Base-by-base conservation (phyloP, 2,113 vertebrate genomes). In the Anoura caudifer region DNA sequence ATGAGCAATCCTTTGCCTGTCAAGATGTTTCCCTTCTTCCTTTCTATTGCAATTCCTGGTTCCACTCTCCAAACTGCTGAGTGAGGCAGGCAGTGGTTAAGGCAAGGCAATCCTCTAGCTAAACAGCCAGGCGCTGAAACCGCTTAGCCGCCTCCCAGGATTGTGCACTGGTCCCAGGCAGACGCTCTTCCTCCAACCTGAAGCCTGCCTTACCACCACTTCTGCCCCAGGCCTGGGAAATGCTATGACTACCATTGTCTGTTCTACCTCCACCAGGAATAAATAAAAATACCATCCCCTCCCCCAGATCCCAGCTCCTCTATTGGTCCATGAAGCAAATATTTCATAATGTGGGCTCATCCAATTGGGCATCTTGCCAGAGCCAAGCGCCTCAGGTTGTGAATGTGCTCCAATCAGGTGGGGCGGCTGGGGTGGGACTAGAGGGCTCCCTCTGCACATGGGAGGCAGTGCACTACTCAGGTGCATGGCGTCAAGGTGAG, bases 311-410 rank as follows among this genome's bases (percentile, higher is more conserved):
- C 95, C 12, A 1, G 96, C 76, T 91, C 54, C 93, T 96, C 96
- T 16, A 97, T 94, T 96, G 97, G 97, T 77, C 94, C 63, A 61
- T 77, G 52, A 87, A 87, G 97, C 96, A 97, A 96, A 97, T 97
- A 97, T 97, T 97, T 97, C 97, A 96, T 96, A 96, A 98, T 97
- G 67, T 95, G 96, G 97, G 89, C 96, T 98, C 96, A 97, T 96
- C 93, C 89, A 94, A 90, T 97, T 98, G 97, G 98, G 98, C 96
- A 70, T 38, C 0, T 0, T 56, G 97, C 96, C 97, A 97, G 96
- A 76, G 90, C 81, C 43, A 7, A 89, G 93, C 1, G 61, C 94
- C 96, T 97, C 96, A 94, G 96, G 95, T 97, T 96, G 94, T 2
- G 6, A 33, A 63, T 38, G 56, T 43, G 80, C 91, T 77, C 97